A percentile compares a stretch with the other conserved stretches of the same genome.
Evolutionary conservation across 1,140 invertebrate genomes (phyloP).

Genomic region (Leptinotarsa defecta): DNA sequence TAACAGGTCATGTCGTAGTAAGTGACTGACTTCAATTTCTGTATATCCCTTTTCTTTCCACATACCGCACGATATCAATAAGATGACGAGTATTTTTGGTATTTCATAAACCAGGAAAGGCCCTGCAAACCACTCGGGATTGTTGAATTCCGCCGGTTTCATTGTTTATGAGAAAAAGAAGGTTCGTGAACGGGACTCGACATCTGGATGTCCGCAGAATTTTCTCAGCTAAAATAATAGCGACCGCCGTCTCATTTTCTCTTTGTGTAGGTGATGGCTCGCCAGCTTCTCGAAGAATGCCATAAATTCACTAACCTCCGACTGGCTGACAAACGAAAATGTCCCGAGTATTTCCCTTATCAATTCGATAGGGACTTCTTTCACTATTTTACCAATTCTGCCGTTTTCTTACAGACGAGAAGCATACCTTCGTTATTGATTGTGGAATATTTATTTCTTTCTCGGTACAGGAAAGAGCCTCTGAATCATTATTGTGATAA

Average conservation of each 20-base stretch:
- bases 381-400: not conserved
- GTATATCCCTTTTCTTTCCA: not conserved
- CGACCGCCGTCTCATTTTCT: conserved; percentile 39
- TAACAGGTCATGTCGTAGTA: too few relatives aligned
- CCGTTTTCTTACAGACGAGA: not conserved
- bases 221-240: conserved; percentile 47
- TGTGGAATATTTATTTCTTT: too few relatives aligned
- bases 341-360: conserved; percentile 44
- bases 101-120: not conserved
- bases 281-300: conserved; percentile 43
- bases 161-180: conserved; percentile 5
- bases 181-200: conserved; percentile 23
- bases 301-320: conserved; percentile 41
- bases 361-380: conserved; percentile 38
- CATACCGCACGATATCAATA: not conserved
- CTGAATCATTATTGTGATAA: too few relatives aligned
- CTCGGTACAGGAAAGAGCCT: too few relatives aligned
- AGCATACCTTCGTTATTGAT: not conserved
- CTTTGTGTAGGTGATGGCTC: conserved; percentile 43
- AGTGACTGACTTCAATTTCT: not conserved
- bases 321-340: conserved; percentile 36
- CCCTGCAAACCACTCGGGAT: not conserved
- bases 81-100: not conserved
- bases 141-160: not conserved
- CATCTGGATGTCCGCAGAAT: conserved; percentile 46